Evolutionary conservation across 2,113 vertebrate species (phyloP).

Genomic region (Cavia aperea): DNA sequence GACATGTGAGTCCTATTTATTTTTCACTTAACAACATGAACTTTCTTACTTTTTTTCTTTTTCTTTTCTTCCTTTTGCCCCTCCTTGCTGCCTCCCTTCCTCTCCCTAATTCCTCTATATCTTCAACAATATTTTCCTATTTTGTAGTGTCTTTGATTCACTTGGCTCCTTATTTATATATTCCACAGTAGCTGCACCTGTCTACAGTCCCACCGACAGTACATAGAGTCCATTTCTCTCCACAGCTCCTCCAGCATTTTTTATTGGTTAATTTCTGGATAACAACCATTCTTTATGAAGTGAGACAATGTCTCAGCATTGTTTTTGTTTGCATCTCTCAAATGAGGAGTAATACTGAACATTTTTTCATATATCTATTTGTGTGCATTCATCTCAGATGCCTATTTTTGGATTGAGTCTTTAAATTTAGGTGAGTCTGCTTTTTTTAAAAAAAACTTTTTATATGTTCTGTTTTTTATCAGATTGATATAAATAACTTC

Average conservation of each 20-base stretch:
- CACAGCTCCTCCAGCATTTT: not conserved
- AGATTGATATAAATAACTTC: not conserved
- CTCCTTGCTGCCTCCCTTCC: not conserved
- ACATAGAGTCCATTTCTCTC: not conserved
- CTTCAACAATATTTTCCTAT: not conserved
- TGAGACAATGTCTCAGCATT: not conserved
- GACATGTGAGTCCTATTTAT: not conserved
- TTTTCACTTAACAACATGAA: not conserved
- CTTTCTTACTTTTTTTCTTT: not conserved
- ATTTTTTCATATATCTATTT: not conserved
- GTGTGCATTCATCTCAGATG: not conserved
- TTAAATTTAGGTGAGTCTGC: not conserved
- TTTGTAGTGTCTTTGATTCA: not conserved
- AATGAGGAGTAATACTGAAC: not conserved
- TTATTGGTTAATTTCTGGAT: not conserved
- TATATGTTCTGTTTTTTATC: not conserved
- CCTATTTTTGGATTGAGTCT: not conserved
- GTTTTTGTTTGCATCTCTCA: not conserved
- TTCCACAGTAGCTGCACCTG: not conserved
- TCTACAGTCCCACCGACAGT: not conserved
- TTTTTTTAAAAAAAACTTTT: not conserved
- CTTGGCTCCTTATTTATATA: not conserved
- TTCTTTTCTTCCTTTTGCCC: not conserved
- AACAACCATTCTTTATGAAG: not conserved
- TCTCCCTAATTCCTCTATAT: not conserved